phyloP scores from a whole-genome alignment of 2,888 invertebrate genomes.

The Leptinotarsa peninsularis region DNA sequence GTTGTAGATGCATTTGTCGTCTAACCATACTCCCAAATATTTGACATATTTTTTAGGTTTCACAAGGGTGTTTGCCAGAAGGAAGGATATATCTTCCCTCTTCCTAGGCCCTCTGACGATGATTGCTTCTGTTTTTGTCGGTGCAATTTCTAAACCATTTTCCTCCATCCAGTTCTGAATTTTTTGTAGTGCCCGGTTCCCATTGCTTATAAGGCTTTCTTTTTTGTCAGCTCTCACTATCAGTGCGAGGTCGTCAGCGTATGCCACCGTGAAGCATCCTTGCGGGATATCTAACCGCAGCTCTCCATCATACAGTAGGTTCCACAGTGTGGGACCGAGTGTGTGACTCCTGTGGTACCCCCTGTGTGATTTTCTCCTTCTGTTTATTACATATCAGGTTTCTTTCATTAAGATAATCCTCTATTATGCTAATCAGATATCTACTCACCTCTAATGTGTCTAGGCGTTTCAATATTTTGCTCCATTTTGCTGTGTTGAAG shows the following conservation, averaged over 20 bases:
- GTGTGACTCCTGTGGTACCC: constrained; percentile 16
- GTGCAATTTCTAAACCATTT: not conserved
- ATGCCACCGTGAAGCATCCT: not conserved
- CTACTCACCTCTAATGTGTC: not conserved
- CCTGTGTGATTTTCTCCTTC: not conserved
- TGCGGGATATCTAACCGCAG: not conserved
- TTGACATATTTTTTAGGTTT: not conserved
- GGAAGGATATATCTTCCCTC: not conserved
- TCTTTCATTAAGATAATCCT: not conserved
- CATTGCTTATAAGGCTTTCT: not conserved
- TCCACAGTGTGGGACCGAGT: constrained; percentile 21
- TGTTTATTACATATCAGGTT: not conserved
- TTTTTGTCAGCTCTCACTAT: not conserved
- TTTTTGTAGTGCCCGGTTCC: not conserved
- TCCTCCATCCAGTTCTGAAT: not conserved
- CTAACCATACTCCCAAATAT: constrained; percentile 20
- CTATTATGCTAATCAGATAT: constrained; percentile 1
- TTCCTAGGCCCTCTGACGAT: constrained; percentile 12
- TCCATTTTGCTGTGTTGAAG: constrained; percentile 20
- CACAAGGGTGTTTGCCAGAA: not conserved
- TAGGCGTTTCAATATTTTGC: not conserved
- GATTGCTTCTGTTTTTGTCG: not conserved
- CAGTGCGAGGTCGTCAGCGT: not conserved
- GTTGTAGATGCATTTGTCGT: not conserved
- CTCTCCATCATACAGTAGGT: constrained; percentile 13